A percentile compares a stretch with the other conserved stretches of the same genome.
Evolutionary conservation across 2,113 vertebrate species (phyloP).

Genomic region (Daboia siamensis): DNA sequence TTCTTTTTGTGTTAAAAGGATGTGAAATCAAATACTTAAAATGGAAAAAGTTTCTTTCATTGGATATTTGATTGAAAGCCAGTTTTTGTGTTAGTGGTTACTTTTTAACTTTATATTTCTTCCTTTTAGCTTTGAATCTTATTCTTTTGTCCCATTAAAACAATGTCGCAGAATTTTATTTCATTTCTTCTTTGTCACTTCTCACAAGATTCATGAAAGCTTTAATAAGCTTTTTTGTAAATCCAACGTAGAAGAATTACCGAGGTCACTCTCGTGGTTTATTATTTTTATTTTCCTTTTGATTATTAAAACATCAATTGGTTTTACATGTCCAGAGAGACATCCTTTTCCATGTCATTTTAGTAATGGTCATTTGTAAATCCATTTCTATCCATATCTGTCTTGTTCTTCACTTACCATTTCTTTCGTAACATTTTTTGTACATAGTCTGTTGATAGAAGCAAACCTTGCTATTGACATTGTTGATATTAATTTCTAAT

Average conservation of each 20-base stretch:
- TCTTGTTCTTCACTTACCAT: neutral
- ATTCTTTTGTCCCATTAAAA: neutral
- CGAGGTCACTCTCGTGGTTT: neutral
- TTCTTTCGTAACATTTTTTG: neutral
- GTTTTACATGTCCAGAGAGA: neutral
- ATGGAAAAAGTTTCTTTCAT: neutral
- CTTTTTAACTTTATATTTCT: neutral
- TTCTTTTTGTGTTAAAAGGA: neutral
- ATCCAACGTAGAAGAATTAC: neutral
- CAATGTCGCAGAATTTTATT: neutral
- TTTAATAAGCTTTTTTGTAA: neutral
- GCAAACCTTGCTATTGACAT: neutral
- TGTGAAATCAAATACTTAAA: neutral
- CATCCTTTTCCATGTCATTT: neutral
- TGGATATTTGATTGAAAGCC: neutral
- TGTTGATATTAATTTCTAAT: neutral
- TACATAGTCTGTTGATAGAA: neutral
- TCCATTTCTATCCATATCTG: neutral
- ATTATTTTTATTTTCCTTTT: neutral
- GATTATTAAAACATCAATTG: neutral
- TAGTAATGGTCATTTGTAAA: neutral
- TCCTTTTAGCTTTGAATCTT: neutral
- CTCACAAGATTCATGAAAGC: neutral
- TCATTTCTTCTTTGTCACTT: neutral
- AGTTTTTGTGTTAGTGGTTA: neutral